Percentiles rank a stretch among this genome's conserved stretches.
Conservation (phyloP, 53 echinoderm and acorn worm species). For the Patiria pectinifera region DNA sequence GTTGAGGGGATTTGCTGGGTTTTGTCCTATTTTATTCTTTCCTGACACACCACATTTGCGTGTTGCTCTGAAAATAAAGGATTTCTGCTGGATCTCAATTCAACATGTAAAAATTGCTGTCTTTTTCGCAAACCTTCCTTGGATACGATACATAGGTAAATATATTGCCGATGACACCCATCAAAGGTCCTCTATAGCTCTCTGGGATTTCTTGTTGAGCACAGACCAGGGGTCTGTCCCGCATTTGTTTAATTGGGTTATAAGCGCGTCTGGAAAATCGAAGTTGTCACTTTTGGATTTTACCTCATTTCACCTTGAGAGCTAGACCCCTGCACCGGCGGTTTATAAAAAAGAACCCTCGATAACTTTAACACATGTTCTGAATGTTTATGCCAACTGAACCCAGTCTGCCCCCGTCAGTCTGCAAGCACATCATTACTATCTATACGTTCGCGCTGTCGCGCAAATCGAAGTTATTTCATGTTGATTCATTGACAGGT, state of each 20-base stretch:
- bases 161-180: background rate
- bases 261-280: conserved; percentile 51
- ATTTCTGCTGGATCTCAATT: background rate
- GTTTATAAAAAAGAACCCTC: background rate
- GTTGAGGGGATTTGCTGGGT: background rate
- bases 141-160: too few species aligned
- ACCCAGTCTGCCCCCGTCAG: background rate
- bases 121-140: too few species aligned
- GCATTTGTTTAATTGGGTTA: conserved; percentile 29
- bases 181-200: background rate
- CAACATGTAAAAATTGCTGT: too few species aligned
- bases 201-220: background rate
- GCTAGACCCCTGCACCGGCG: conserved; percentile 28
- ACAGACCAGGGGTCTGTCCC: background rate
- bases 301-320: conserved; percentile 49
- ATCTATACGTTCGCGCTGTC: too few species aligned
- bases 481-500: too few species aligned
- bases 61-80: background rate
- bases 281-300: conserved; percentile 10
- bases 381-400: conserved; percentile 54
- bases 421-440: background rate
- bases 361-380: conserved; percentile 61
- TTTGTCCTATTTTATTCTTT: background rate
- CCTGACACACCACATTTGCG: background rate
- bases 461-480: background rate